Evolutionary conservation across 2,113 vertebrate species (phyloP), one percentile per base, ranked within the genome.

Genomic region (Pontoporia blainvillei): DNA sequence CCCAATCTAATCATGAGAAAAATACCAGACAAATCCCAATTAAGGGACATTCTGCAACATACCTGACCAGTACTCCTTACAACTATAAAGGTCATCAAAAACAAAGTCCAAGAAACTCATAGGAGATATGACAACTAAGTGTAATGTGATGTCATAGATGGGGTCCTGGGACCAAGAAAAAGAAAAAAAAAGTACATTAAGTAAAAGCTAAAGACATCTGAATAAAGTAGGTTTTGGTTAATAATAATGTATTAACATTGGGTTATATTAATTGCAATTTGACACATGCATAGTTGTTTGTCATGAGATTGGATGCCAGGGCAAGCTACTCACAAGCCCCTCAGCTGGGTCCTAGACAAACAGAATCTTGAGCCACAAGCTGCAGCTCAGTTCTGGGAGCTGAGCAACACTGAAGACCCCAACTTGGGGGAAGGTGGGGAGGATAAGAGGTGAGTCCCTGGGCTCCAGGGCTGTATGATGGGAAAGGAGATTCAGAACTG

Each of bases 221-320:
- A 39, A 75, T 46, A 86, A 96, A 75, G 14, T 11, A 25, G 10
- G 1, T 27, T 79, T 82, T 2, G n/a, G 6, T 49, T 59, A 79
- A 52, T 41, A 81, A 52, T 3, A 34, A 23, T 27, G 1, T 5
- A 10, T 25, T 25, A 78, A 17, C 17, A 41, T 11, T 29, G 5
- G 12, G 23, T 75, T 86, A 54, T 23, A 46, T 31, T n/a, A 6
- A 67, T 1, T 44, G 14, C 11, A 71, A 8, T 8, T 57, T 17
- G 20, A 31, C 8, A 1, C 21, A 44, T 2, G 6, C 3, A 0
- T 2, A 6, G 7, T 7, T 7, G 4, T 54, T 75, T 49, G 14
- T 25, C 15, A 5, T 34, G 52, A n/a, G 9, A 27, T 25, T 27
- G 23, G 8, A 81, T 61, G 29, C 1, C 23, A 36, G 23, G 9